phyloP scores from a whole-genome alignment of 2,113 vertebrate genomes.

The Xenopus borealis region DNA sequence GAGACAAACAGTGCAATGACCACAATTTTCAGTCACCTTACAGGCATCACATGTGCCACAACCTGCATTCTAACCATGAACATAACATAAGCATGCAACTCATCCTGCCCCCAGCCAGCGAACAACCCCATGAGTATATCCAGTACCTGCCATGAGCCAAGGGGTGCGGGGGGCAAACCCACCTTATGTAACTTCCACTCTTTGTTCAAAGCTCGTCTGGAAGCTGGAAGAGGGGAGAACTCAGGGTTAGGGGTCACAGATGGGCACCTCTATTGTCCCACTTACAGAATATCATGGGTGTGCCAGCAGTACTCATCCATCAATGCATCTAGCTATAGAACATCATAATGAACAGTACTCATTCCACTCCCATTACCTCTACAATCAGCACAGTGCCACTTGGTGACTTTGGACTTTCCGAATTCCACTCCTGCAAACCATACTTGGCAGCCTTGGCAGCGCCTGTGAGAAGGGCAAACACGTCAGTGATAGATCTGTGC shows the following conservation, averaged over 20 bases:
- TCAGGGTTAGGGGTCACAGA: too few relatives aligned
- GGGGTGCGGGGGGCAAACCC: background rate
- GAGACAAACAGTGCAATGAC: conserved; percentile 58
- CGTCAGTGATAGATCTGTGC: background rate
- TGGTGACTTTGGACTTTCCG: conserved; percentile 50
- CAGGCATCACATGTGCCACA: conserved; percentile 62
- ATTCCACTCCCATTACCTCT: conserved; percentile 48
- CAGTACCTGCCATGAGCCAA: too few relatives aligned
- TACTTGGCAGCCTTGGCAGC: conserved; percentile 59
- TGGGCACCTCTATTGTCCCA: too few relatives aligned
- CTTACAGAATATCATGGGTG: too few relatives aligned
- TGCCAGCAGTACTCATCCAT: too few relatives aligned
- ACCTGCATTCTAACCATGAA: conserved; percentile 44
- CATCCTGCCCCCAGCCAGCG: too few relatives aligned
- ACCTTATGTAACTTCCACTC: conserved; percentile 63
- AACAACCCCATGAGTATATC: too few relatives aligned
- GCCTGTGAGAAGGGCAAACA: conserved; percentile 35
- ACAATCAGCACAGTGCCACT: conserved; percentile 59
- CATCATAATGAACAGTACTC: too few relatives aligned
- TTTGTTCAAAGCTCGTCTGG: conserved; percentile 59
- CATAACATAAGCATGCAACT: too few relatives aligned
- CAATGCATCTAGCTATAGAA: too few relatives aligned
- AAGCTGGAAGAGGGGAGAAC: conserved; percentile 42
- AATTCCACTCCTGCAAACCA: conserved; percentile 53
- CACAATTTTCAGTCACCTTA: conserved; percentile 59